Conservation (phyloP, 2,113 vertebrate species). For the Aramus guarauna region DNA sequence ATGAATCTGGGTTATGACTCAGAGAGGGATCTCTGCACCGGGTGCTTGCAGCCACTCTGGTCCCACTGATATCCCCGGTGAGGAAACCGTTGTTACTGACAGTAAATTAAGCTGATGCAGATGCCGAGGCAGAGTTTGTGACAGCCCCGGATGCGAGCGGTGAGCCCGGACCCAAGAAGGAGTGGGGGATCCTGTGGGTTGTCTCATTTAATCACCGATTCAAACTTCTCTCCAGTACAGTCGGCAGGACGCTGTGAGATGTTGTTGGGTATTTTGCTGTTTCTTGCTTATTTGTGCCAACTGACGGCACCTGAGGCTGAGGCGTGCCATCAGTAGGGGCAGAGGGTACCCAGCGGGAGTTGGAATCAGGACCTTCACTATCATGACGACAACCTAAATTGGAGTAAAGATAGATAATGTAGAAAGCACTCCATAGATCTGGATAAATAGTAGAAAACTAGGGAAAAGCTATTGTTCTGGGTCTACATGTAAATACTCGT, state of each 20-base stretch:
- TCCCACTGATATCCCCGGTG: background rate
- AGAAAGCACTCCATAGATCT: background rate
- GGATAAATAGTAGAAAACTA: background rate
- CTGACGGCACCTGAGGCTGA: background rate
- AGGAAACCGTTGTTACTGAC: background rate
- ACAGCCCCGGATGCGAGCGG: background rate
- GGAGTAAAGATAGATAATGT: background rate
- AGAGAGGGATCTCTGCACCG: background rate
- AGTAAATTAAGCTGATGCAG: background rate
- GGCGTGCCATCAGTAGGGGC: background rate
- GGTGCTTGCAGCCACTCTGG: background rate
- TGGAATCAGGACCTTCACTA: background rate
- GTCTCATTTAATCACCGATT: background rate
- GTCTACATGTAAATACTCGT: background rate
- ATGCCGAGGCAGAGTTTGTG: background rate
- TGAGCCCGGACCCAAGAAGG: background rate
- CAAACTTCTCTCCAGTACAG: background rate
- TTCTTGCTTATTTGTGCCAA: background rate
- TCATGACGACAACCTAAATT: background rate
- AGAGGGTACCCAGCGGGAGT: background rate
- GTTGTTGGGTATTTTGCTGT: background rate
- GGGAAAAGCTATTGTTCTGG: background rate
- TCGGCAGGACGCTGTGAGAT: background rate
- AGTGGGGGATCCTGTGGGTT: background rate
- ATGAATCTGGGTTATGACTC: constrained; percentile 18